Conservation (phyloP, 2,113 vertebrate species). For the Pelmatolapia mariae region DNA sequence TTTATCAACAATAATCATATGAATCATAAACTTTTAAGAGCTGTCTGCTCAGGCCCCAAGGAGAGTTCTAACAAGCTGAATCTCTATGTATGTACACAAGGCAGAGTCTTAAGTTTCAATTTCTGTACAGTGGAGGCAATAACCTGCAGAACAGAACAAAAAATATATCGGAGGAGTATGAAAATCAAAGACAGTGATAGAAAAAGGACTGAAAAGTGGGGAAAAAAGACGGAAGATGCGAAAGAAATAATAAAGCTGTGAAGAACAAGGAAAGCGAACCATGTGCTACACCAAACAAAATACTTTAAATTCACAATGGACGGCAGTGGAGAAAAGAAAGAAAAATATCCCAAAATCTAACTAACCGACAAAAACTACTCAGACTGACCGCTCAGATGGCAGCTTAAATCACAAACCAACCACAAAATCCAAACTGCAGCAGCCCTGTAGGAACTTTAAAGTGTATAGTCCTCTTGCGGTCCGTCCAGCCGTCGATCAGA, state of each 20-base stretch:
- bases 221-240: accelerated
- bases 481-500: constrained; percentile 20
- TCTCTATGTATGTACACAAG: constrained; percentile 63
- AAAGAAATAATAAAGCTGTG: background rate
- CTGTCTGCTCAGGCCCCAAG: constrained; percentile 34
- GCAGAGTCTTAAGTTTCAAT: constrained; percentile 46
- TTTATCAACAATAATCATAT: constrained; percentile 46
- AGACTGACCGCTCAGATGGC: background rate
- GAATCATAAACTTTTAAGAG: constrained; percentile 30
- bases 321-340: background rate
- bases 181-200: background rate
- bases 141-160: constrained; percentile 6
- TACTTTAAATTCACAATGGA: background rate
- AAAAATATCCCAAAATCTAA: background rate
- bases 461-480: constrained; percentile 23
- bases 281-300: constrained; percentile 14
- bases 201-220: background rate
- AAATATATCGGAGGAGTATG: background rate
- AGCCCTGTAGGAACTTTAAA: constrained; percentile 45
- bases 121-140: constrained; percentile 48
- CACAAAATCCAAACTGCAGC: constrained; percentile 52
- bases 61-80: constrained; percentile 28
- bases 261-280: background rate
- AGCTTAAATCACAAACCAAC: constrained; percentile 16
- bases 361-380: background rate